These are phyloP conservation scores for Pyxicephalus adspersus DNA, from an alignment of 2,113 vertebrate species.

Conservation along the genomic window DNA sequence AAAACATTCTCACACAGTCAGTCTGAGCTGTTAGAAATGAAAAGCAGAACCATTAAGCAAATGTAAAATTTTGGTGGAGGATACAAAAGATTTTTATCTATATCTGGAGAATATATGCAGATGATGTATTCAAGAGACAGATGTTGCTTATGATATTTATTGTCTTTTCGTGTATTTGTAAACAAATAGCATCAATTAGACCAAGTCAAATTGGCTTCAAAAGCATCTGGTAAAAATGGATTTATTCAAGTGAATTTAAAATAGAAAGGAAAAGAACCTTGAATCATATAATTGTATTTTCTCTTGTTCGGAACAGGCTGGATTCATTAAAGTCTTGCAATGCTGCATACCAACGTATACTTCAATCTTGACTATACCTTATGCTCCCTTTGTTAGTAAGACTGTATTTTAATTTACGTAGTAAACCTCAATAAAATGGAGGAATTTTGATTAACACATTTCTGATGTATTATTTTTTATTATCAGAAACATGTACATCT, in stretches of 20 bases:
- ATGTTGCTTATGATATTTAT: constrained; percentile 56
- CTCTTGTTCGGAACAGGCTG: constrained; percentile 35
- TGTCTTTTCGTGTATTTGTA: constrained; percentile 55
- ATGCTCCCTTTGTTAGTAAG: constrained; percentile 31
- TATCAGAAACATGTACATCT: constrained; percentile 43
- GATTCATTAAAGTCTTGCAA: constrained; percentile 43
- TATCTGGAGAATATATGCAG: constrained; percentile 52
- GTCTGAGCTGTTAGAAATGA: constrained; percentile 64
- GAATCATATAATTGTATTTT: constrained; percentile 56
- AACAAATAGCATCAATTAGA: constrained; percentile 57
- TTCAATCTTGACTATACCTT: constrained; percentile 39
- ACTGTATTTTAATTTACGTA: constrained; percentile 32
- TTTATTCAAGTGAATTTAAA: constrained; percentile 55
- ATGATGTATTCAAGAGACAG: constrained; percentile 39
- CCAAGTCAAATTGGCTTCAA: constrained; percentile 42
- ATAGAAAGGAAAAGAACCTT: constrained; percentile 52
- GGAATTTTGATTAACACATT: constrained; percentile 50
- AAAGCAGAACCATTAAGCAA: constrained; percentile 57
- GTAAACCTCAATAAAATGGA: constrained; percentile 35
- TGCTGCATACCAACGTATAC: constrained; percentile 25
- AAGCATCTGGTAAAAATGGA: constrained; percentile 57
- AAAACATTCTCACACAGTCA: constrained; percentile 14
- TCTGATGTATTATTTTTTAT: constrained; percentile 8
- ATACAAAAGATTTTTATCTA: constrained; percentile 48
- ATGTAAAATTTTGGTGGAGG: constrained; percentile 54